Percentiles rank a stretch among this genome's conserved stretches.
Conservation (phyloP, 2,888 invertebrate species). For the Melipona beecheii region DNA sequence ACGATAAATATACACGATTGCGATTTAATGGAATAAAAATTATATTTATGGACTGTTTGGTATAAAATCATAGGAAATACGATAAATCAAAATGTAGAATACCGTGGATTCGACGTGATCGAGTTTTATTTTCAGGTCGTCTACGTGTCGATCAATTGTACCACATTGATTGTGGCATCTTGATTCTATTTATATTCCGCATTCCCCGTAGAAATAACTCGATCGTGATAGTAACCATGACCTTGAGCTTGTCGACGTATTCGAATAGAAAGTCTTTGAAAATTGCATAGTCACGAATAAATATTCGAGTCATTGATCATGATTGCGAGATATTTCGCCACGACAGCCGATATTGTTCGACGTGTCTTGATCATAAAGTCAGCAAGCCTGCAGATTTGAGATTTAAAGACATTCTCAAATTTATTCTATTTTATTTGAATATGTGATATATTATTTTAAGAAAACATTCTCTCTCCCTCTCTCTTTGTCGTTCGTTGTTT, state of each 20-base stretch:
- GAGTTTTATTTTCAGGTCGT: constrained; percentile 22
- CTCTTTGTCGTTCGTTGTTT: not conserved
- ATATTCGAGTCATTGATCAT: constrained; percentile 57
- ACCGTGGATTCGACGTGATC: not conserved
- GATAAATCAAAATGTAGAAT: not conserved
- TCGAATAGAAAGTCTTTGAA: constrained; percentile 50
- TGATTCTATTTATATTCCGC: constrained; percentile 56
- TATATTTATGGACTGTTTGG: not conserved
- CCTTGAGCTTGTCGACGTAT: constrained; percentile 54
- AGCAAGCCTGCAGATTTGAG: not conserved
- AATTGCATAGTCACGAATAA: constrained; percentile 58
- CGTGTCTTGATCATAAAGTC: not conserved
- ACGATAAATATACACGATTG: not conserved
- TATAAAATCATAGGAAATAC: not conserved
- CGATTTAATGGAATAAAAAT: not conserved
- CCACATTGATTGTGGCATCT: constrained; percentile 30
- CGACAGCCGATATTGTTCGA: constrained; percentile 29
- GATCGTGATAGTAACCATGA: constrained; percentile 58
- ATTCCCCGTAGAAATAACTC: constrained; percentile 39
- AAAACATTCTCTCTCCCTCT: not conserved
- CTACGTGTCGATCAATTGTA: constrained; percentile 21
- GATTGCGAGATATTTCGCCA: constrained; percentile 40
- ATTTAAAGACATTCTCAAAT: not conserved
- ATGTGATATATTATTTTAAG: not conserved
- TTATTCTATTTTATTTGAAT: not conserved